phyloP scores from a whole-genome alignment of 2,797 vertebrate genomes.

The Coreius guichenoti region DNA sequence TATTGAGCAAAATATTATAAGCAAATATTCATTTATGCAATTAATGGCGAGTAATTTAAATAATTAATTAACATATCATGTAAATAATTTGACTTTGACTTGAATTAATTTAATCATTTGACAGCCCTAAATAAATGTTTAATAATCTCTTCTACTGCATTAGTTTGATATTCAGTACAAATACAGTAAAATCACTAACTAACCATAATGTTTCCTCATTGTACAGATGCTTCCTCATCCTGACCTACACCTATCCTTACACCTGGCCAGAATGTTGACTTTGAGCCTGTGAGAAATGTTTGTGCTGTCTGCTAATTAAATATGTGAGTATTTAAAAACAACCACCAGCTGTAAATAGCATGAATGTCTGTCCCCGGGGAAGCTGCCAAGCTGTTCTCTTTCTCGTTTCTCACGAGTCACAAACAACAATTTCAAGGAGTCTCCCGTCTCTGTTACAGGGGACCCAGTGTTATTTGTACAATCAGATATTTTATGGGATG shows the following conservation, averaged over 20 bases:
- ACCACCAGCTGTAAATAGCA: conserved; percentile 79
- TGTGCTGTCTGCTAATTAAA: conserved; percentile 79
- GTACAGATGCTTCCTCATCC: conserved; percentile 24
- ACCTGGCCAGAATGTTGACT: conserved; percentile 45
- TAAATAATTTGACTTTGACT: background rate
- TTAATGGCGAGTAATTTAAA: background rate
- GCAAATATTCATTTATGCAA: background rate
- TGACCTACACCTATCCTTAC: conserved; percentile 19
- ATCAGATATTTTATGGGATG: conserved; percentile 71
- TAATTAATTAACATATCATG: background rate
- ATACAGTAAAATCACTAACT: background rate
- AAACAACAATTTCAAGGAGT: conserved; percentile 71
- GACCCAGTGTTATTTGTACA: conserved; percentile 71
- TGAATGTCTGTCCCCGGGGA: conserved; percentile 77
- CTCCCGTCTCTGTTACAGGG: conserved; percentile 70
- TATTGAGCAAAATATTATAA: background rate
- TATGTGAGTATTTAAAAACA: conserved; percentile 85
- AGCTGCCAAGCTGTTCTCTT: conserved; percentile 79
- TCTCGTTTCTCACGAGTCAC: conserved; percentile 61
- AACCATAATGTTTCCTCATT: background rate
- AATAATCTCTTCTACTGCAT: background rate
- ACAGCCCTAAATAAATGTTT: background rate
- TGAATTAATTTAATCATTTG: background rate
- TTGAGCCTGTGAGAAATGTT: conserved; percentile 54
- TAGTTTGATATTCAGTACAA: background rate